These are phyloP conservation scores for Turnix velox DNA, from an alignment of 2,113 vertebrate genomes.

Conservation along the genomic window DNA sequence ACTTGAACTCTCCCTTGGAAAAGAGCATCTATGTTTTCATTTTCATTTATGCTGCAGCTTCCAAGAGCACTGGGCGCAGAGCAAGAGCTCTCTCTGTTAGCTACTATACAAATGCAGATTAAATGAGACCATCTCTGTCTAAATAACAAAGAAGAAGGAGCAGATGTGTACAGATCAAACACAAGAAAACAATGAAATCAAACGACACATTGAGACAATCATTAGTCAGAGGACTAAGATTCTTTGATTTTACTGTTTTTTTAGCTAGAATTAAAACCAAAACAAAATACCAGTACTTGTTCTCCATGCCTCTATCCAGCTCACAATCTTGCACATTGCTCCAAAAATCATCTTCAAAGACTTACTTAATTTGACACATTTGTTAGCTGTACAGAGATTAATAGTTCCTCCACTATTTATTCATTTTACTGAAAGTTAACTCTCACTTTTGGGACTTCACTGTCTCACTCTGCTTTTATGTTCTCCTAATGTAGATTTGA, in stretches of 20 bases:
- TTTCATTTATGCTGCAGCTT: neutral
- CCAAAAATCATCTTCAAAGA: neutral
- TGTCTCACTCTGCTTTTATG: neutral
- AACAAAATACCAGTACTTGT: neutral
- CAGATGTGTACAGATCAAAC: constrained; percentile 9
- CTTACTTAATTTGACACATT: neutral
- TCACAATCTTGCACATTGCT: neutral
- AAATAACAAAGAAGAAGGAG: neutral
- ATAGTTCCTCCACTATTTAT: neutral
- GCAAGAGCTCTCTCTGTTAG: neutral
- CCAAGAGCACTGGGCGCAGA: neutral
- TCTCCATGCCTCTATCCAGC: neutral
- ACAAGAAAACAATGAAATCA: constrained; percentile 22
- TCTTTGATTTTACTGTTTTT: constrained; percentile 4
- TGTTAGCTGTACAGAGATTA: neutral
- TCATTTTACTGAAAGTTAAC: neutral
- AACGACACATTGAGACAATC: neutral
- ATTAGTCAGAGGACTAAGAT: neutral
- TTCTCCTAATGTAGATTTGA: neutral
- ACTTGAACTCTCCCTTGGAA: neutral
- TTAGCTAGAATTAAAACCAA: neutral
- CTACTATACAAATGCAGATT: neutral
- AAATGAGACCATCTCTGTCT: neutral
- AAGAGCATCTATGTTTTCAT: neutral
- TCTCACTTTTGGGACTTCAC: neutral